Conservation (phyloP, 2,888 invertebrate species). For the Cryptocheilus praepositus region DNA sequence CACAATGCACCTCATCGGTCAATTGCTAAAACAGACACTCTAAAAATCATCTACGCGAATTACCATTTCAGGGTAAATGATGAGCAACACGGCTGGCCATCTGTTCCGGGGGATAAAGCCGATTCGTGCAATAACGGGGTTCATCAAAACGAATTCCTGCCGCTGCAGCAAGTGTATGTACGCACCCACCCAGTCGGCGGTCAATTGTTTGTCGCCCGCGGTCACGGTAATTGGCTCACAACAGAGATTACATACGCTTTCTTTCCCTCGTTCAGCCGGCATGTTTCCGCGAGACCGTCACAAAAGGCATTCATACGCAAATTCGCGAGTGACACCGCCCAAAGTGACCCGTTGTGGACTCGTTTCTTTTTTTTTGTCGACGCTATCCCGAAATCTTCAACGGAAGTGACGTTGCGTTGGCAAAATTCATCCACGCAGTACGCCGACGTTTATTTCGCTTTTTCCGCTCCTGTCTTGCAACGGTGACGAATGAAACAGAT, state of each 20-base stretch:
- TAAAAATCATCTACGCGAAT: no score
- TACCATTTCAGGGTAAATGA: no score
- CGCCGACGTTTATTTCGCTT: background rate
- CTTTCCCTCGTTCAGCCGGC: slow-evolving; percentile 11
- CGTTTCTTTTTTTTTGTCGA: background rate
- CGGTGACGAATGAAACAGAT: background rate
- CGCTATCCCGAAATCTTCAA: background rate
- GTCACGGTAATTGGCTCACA: slow-evolving; percentile 11
- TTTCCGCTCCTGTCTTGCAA: background rate
- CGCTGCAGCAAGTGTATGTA: no score
- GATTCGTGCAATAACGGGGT: no score
- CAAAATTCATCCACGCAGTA: background rate
- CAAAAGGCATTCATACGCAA: slow-evolving; percentile 38
- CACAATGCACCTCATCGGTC: no score
- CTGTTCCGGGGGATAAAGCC: no score
- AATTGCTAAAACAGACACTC: no score
- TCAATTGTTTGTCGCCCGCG: slow-evolving; percentile 4
- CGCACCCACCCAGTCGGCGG: background rate
- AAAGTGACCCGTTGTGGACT: slow-evolving; percentile 8
- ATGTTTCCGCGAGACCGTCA: slow-evolving; percentile 23
- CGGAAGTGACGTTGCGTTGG: background rate
- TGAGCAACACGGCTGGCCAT: no score
- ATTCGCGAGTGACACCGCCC: slow-evolving; percentile 24
- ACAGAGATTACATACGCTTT: slow-evolving; percentile 8
- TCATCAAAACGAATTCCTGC: no score